Base-by-base conservation (phyloP, 2,888 invertebrate genomes). In the Branchinecta sandiegonensis region DNA sequence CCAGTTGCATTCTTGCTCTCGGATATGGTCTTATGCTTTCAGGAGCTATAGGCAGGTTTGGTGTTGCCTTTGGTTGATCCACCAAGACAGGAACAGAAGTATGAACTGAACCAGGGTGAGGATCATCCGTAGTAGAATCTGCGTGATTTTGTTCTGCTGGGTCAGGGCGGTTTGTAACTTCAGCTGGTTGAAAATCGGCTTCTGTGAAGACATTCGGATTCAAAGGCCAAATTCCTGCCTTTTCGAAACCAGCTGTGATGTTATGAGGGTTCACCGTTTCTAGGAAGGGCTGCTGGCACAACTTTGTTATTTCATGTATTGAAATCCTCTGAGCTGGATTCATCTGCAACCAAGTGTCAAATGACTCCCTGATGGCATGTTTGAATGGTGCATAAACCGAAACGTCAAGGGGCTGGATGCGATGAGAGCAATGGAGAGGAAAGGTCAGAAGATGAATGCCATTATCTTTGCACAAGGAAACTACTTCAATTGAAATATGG, bases 331-430 rank as follows among this genome's bases (percentile, higher is more conserved):
- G 72, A n/a, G 74, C 74, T 14, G 73, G 73, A 68, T 75, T 68
- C 63, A 64, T 71, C n/a, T 70, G 48, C 71, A 77, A 73, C 76
- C 75, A 78, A n/a, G 72, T 68, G 67, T 75, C 74, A 48, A 70
- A 72, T 8, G 73, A 71, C 14, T 71, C 67, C 66, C 76, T 76
- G 48, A 74, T 68, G 66, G 70, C 71, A 67, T 72, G 74, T 72
- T 79, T 79, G 65, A 79, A 76, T 46, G 77, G 78, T 9, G 76
- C 76, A 72, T 75, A 77, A 6, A 78, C 73, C 47, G 76, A 74
- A 11, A 77, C 74, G 72, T 79, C 77, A 13, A 79, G 72, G 12
- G 78, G 78, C 73, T 79, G 79, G 66, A 79, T 69, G 71, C 77
- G 77, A 68, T 76, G 77, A 9, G 77, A 74, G 68, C 76, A 76